Conservation (phyloP, 1,140 invertebrate species). For the Leptinotarsa texana region DNA sequence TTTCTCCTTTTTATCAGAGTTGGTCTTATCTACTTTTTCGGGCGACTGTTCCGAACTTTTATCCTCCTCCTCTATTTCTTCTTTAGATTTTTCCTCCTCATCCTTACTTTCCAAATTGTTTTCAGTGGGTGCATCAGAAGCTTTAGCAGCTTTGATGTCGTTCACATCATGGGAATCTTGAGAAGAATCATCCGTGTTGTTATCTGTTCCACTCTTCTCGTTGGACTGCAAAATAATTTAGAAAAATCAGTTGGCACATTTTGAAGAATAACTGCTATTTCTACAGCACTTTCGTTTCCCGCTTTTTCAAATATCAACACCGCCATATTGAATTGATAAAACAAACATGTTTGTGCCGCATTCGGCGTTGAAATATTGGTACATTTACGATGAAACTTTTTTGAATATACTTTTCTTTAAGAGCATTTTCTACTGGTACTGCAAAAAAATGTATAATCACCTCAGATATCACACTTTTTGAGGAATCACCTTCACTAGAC, state of each 20-base stretch:
- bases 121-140: constrained; percentile 32
- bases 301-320: constrained; percentile 56
- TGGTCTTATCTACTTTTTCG: constrained; percentile 51
- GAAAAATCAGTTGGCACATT: not conserved
- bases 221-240: constrained; percentile 38
- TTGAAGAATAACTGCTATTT: constrained; percentile 10
- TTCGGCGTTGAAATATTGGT: constrained; percentile 4
- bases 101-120: constrained; percentile 42
- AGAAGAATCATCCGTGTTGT: constrained; percentile 47
- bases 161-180: constrained; percentile 44
- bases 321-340: constrained; percentile 53
- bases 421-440: not conserved
- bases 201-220: constrained; percentile 44
- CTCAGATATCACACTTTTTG: constrained; percentile 50
- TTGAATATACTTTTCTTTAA: not conserved
- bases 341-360: constrained; percentile 47
- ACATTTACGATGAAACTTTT: constrained; percentile 29
- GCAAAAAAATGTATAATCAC: constrained; percentile 37
- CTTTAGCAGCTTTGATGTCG: constrained; percentile 37
- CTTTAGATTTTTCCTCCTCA: constrained; percentile 38
- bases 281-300: constrained; percentile 48
- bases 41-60: constrained; percentile 56
- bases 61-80: constrained; percentile 42
- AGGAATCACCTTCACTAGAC: constrained; percentile 53
- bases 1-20: constrained; percentile 52